Evolutionary conservation across 2,888 invertebrate genomes (phyloP).

Genomic region (Hypena proboscidalis): DNA sequence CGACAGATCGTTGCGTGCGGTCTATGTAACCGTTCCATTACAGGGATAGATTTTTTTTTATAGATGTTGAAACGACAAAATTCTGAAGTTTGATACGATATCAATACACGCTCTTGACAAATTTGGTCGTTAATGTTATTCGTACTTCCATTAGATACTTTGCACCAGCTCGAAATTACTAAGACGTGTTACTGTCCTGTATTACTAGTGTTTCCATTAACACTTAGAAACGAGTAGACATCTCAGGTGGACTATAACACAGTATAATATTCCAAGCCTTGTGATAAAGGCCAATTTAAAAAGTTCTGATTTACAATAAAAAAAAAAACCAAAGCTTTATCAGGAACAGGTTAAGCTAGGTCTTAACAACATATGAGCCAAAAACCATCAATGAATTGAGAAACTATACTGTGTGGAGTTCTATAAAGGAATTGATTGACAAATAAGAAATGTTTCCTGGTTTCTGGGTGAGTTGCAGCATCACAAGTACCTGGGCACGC

Average conservation of each 20-base stretch:
- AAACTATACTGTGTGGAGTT: too few relatives aligned
- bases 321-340: too few relatives aligned
- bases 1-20: slow-evolving; percentile 49
- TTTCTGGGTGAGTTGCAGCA: slow-evolving; percentile 42
- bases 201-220: slow-evolving; percentile 34
- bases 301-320: too few relatives aligned
- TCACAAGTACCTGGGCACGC: slow-evolving; percentile 38
- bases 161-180: slow-evolving; percentile 37
- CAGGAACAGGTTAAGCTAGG: too few relatives aligned
- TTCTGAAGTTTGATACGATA: slow-evolving; percentile 26
- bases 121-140: slow-evolving; percentile 32
- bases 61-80: slow-evolving; percentile 48
- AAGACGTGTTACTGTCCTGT: slow-evolving; percentile 38
- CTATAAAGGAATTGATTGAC: slow-evolving; percentile 1
- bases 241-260: slow-evolving; percentile 19
- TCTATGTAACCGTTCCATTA: slow-evolving; percentile 55
- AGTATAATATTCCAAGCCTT: slow-evolving; percentile 13
- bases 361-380: too few relatives aligned
- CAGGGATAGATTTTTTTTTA: slow-evolving; percentile 63
- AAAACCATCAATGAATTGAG: too few relatives aligned
- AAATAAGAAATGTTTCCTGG: slow-evolving; percentile 45
- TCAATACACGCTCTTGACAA: slow-evolving; percentile 27
- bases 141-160: slow-evolving; percentile 30
- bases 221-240: slow-evolving; percentile 40
- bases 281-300: background rate